Evolutionary conservation across 2,797 vertebrate species (phyloP).

Genomic region (Syncerus caffer): DNA sequence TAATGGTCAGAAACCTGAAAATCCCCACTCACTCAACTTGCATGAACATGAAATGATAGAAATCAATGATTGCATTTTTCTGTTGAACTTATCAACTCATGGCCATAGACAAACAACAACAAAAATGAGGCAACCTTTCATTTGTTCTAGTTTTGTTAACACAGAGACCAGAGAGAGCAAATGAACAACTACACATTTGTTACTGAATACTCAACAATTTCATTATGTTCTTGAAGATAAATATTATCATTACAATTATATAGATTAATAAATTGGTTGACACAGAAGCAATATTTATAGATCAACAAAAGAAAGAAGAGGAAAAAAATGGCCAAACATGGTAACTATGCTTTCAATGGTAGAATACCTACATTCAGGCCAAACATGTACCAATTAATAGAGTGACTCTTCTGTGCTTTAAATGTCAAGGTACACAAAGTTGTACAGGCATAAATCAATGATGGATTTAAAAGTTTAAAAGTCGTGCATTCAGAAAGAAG

Average conservation of each 20-base stretch:
- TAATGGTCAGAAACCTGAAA: conserved; percentile 12
- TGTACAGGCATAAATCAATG: neutral
- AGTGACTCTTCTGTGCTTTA: neutral
- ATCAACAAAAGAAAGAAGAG: conserved; percentile 12
- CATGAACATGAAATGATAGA: neutral
- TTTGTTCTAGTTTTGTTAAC: conserved; percentile 19
- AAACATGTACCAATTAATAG: neutral
- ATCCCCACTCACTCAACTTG: neutral
- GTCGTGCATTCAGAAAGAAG: neutral
- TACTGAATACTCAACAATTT: neutral
- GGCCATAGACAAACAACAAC: neutral
- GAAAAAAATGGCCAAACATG: neutral
- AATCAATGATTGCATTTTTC: conserved; percentile 42
- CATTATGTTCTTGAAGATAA: conserved; percentile 12
- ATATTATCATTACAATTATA: neutral
- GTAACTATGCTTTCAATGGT: neutral
- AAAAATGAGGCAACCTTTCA: conserved; percentile 21
- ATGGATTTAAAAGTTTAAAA: neutral
- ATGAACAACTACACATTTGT: neutral
- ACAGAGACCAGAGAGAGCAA: conserved; percentile 8
- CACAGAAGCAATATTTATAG: neutral
- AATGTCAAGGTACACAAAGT: neutral
- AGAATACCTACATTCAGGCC: neutral
- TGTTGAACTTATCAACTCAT: conserved; percentile 15
- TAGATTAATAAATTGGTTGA: neutral